These are phyloP conservation scores for Myathropa florea DNA, from an alignment of 2,888 invertebrate species.

Conservation along the genomic window DNA sequence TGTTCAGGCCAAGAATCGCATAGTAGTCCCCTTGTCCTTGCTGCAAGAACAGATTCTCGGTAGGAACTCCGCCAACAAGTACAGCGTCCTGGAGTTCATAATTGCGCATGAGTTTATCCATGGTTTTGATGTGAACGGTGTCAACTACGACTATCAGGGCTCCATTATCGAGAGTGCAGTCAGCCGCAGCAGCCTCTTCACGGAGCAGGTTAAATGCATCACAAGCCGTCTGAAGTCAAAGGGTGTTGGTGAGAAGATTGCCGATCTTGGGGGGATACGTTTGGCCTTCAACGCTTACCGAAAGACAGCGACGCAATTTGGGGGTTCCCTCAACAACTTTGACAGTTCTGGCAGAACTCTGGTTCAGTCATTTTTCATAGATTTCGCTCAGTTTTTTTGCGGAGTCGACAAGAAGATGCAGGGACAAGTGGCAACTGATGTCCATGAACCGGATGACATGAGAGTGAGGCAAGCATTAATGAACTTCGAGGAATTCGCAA, in stretches of 20 bases:
- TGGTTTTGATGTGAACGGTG: slow-evolving; percentile 77
- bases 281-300: slow-evolving; percentile 76
- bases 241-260: slow-evolving; percentile 77
- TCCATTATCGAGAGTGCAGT: slow-evolving; percentile 77
- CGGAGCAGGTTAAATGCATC: slow-evolving; percentile 76
- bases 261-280: slow-evolving; percentile 78
- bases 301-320: slow-evolving; percentile 30
- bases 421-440: slow-evolving; percentile 68
- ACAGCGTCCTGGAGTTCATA: slow-evolving; percentile 76
- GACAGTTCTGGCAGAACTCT: background rate
- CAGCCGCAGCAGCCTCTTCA: slow-evolving; percentile 72
- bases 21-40: slow-evolving; percentile 76
- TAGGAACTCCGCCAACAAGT: slow-evolving; percentile 71
- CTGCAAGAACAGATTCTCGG: slow-evolving; percentile 76
- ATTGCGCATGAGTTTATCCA: slow-evolving; percentile 77
- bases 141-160: slow-evolving; percentile 77
- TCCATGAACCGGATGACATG: slow-evolving; percentile 77
- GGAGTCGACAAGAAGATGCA: slow-evolving; percentile 74
- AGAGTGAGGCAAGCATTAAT: slow-evolving; percentile 77
- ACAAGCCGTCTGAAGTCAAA: slow-evolving; percentile 75
- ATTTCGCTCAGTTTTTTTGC: slow-evolving; percentile 78
- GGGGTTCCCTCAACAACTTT: slow-evolving; percentile 3
- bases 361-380: slow-evolving; percentile 76
- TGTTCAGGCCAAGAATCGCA: slow-evolving; percentile 76
- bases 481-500: slow-evolving; percentile 77